A percentile compares a stretch with the other conserved stretches of the same genome.
Conservation (phyloP, 2,888 invertebrate species). For the Neuroscelio doddi region DNA sequence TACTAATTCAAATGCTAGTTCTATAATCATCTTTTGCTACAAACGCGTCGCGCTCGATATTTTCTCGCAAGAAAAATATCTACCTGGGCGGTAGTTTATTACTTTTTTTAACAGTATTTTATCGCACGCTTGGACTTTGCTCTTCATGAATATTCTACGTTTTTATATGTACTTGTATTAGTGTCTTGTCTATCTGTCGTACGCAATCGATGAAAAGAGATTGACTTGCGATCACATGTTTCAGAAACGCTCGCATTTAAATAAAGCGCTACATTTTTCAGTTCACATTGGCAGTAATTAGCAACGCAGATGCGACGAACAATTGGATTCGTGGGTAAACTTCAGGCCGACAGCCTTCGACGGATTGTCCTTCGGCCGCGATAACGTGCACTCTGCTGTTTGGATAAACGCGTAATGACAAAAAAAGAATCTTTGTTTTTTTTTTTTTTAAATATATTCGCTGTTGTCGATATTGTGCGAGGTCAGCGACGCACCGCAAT, state of each 20-base stretch:
- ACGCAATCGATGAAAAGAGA: constrained; percentile 8
- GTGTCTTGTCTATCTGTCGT: constrained; percentile 4
- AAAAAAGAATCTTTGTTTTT: constrained; percentile 36
- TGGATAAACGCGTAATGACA: constrained; percentile 1
- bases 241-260: background rate
- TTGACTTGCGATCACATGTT: constrained; percentile 13
- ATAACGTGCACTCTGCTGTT: background rate
- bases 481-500: constrained; percentile 41
- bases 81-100: constrained; percentile 8
- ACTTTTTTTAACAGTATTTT: constrained; percentile 21
- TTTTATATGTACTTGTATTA: constrained; percentile 23
- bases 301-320: constrained; percentile 13
- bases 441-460: constrained; percentile 13
- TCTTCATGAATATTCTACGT: constrained; percentile 52
- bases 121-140: constrained; percentile 54
- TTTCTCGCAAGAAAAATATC: constrained; percentile 29
- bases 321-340: constrained; percentile 8
- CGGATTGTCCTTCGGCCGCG: background rate
- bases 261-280: constrained; percentile 7
- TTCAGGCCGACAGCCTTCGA: background rate
- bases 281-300: constrained; percentile 2
- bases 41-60: constrained; percentile 25
- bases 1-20: constrained; percentile 8
- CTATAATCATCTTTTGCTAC: background rate
- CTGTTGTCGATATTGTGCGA: constrained; percentile 24